Conservation (phyloP, 2,888 invertebrate genomes). For the Diaphora mendica region DNA sequence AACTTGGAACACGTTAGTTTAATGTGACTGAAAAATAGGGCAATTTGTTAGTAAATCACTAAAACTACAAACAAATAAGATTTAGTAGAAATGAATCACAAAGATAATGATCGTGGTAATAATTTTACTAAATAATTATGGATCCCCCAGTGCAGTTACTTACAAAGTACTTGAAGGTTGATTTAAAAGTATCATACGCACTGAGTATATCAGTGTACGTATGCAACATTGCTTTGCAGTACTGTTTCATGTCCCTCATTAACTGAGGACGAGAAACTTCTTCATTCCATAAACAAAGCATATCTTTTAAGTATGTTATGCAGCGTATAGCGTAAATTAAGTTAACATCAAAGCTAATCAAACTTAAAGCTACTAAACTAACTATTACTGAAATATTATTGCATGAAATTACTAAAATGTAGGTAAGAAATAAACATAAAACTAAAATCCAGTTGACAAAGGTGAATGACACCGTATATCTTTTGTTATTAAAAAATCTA, state of each 20-base stretch:
- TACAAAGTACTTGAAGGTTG: too few relatives aligned
- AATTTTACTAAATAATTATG: too few relatives aligned
- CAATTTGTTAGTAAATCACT: too few relatives aligned
- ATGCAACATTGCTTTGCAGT: too few relatives aligned
- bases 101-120: too few relatives aligned
- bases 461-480: background rate
- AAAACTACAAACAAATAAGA: too few relatives aligned
- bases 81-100: background rate
- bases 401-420: background rate
- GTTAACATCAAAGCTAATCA: constrained; percentile 21
- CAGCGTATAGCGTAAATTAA: constrained; percentile 16
- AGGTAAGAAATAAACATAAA: background rate
- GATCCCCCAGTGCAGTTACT: too few relatives aligned
- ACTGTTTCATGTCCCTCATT: too few relatives aligned
- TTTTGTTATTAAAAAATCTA: constrained; percentile 14
- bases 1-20: too few relatives aligned
- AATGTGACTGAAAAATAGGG: too few relatives aligned
- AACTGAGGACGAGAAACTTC: background rate
- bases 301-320: constrained; percentile 20
- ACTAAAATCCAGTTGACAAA: constrained; percentile 9
- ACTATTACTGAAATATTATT: background rate
- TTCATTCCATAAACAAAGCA: constrained; percentile 23
- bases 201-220: too few relatives aligned
- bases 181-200: too few relatives aligned
- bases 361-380: background rate